Evolutionary conservation across 64 coral and sea anemone species (phyloP), one percentile per base, ranked within the genome.

Genomic region (Platygyra sinensis): DNA sequence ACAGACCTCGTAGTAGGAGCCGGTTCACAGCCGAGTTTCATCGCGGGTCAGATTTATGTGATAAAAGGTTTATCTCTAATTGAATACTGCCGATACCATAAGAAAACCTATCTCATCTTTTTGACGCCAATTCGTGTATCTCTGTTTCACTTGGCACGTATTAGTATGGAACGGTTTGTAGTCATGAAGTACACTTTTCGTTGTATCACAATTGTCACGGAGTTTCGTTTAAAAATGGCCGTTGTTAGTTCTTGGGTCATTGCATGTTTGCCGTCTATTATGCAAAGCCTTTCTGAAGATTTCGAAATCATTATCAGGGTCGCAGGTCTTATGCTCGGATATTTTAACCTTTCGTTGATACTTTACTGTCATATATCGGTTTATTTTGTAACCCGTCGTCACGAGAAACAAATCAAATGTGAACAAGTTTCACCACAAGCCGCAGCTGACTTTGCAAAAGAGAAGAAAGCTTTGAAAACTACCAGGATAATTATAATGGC

Each of bases 1-100:
- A 80, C 77, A 60, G 77, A 80, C 18, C n/a, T 80, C 7, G 9
- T 27, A n/a, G 77, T 80, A 3, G 77, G 77, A n/a, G 11, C 59
- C 0, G 24, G 19, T 61, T 55, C 52, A 13, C 77, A 80, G 25
- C 77, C 77, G 14, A 60, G 27, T 24, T 80, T 80, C 52, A 51
- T 80, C 12, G n/a, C 51, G 16, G 22, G 30, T 61, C 49, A 80
- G 29, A 80, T 80, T 28, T 18, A 60, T 25, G 24, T 80, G 8
- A 50, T 80, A 11, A 55, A 25, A 9, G 77, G 77, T 29, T 13
- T 52, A 5, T 28, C 77, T 4, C 24, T 80, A 5, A 52, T 12
- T 9, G 51, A 60, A 10, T 80, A 59, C 52, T 80, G 77, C 5
- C 62, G 24, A 65, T 19, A n/a, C 62, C 4, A 65, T 8, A 65